Base-by-base conservation (phyloP, 2,888 invertebrate species). In the Phengaris alcon region DNA sequence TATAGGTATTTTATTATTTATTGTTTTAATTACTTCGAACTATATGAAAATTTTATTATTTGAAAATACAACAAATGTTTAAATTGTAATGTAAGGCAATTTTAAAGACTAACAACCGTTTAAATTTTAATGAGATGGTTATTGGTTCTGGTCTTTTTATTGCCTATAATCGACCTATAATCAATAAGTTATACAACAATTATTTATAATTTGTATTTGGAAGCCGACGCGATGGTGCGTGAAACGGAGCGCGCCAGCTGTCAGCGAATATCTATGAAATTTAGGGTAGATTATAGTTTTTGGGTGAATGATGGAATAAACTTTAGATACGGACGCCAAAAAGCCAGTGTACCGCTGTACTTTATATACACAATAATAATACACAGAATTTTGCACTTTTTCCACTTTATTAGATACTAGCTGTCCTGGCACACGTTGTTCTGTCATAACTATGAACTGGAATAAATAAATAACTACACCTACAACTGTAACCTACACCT, bases 201-300 rank as follows among this genome's bases (percentile, higher is more conserved):
- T 51, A 70, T 70, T 70, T 70, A 70, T 51, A 48, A 48, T 52
- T 72, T 52, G 10, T 7, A 52, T 54, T 46, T 52, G 54, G 54
- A n/a, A 69, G n/a, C 69, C 78, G 79, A 83, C 84, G 77, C 78
- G 79, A 83, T 84, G 77, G 80, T 78, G 80, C 83, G 80, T 83
- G 79, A 74, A 81, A 85, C 85, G 83, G 83, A 81, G 84, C 83
- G 73, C 74, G 74, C 78, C 79, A 79, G 79, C 78, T 79, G 79
- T 77, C 64, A 13, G 13, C 15, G 64, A 35, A 4, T 51, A 15
- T 54, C 54, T 54, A 52, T 52, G 72, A 22, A 35, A 72, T 8
- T 69, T 13, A 1, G 64, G 35, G 64, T 35, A 44, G 35, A 64
- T 64, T 64, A 44, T 64, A 22, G 59, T 10, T 64, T 22, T 22